These are phyloP conservation scores for Ptyas mucosa DNA, from an alignment of 2,113 vertebrate genomes.

Conservation along the genomic window DNA sequence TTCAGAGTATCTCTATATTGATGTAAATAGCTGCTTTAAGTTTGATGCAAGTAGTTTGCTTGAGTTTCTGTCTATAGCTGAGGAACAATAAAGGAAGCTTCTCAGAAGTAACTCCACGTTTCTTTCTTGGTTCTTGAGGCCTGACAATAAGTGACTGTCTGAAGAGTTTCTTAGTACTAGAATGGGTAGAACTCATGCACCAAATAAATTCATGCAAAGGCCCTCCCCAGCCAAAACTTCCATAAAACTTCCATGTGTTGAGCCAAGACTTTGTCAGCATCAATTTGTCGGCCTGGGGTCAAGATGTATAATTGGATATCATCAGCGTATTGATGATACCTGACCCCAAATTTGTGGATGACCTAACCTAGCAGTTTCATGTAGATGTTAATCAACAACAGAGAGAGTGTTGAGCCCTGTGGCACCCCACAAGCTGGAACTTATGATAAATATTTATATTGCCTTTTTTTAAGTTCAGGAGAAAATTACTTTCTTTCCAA, in stretches of 20 bases:
- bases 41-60: not conserved
- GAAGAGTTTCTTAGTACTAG: not conserved
- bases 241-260: not conserved
- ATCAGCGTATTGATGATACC: not conserved
- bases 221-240: not conserved
- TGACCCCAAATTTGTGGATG: not conserved
- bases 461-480: not conserved
- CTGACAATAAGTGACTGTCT: not conserved
- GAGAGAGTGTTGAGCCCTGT: not conserved
- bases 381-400: not conserved
- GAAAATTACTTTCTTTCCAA: slow-evolving; percentile 31
- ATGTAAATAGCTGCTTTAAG: not conserved
- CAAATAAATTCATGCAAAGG: not conserved
- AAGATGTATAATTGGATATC: not conserved
- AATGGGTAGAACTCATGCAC: not conserved
- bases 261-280: not conserved
- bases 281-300: not conserved
- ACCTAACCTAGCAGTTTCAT: not conserved
- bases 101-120: not conserved
- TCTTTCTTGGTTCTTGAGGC: not conserved
- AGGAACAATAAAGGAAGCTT: not conserved
- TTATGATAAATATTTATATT: slow-evolving; percentile 17
- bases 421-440: slow-evolving; percentile 11
- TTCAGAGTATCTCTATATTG: not conserved
- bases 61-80: not conserved